Conservation (phyloP, 1,140 invertebrate genomes). For the Campoletis sonorensis region DNA sequence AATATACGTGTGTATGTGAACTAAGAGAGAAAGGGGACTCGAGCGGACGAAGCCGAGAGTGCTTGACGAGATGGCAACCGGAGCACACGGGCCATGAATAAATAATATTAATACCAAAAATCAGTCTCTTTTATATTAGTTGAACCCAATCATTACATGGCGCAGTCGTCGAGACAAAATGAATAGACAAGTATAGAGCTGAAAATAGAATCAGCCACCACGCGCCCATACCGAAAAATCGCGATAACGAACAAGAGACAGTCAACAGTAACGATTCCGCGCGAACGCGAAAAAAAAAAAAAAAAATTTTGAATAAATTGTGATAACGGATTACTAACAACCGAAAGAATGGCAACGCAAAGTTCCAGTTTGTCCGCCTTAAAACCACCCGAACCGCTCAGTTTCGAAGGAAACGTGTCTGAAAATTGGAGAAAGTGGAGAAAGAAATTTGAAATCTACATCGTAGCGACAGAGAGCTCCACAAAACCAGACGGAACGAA, state of each 20-base stretch:
- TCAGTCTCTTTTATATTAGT: too few relatives aligned
- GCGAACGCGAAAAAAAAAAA: not conserved
- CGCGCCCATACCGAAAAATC: not conserved
- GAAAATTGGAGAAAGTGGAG: constrained; percentile 33
- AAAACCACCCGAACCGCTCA: constrained; percentile 24
- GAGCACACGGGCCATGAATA: too few relatives aligned
- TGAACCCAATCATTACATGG: too few relatives aligned
- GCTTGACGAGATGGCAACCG: too few relatives aligned
- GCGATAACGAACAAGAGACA: not conserved
- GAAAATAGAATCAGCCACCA: constrained; percentile 19
- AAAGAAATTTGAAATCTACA: constrained; percentile 43
- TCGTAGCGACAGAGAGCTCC: constrained; percentile 36
- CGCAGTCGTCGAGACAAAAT: too few relatives aligned
- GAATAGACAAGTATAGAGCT: not conserved
- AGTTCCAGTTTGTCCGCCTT: constrained; percentile 20
- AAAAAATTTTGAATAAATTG: not conserved
- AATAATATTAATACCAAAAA: too few relatives aligned
- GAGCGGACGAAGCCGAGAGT: too few relatives aligned
- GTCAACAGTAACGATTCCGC: not conserved
- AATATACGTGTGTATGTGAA: too few relatives aligned
- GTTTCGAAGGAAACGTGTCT: constrained; percentile 35
- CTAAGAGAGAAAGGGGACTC: too few relatives aligned
- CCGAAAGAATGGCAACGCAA: not conserved
- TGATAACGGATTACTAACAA: not conserved
- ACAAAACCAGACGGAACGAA: constrained; percentile 48